phyloP scores from a whole-genome alignment of 2,113 vertebrate species.

The Chaetops frenatus region DNA sequence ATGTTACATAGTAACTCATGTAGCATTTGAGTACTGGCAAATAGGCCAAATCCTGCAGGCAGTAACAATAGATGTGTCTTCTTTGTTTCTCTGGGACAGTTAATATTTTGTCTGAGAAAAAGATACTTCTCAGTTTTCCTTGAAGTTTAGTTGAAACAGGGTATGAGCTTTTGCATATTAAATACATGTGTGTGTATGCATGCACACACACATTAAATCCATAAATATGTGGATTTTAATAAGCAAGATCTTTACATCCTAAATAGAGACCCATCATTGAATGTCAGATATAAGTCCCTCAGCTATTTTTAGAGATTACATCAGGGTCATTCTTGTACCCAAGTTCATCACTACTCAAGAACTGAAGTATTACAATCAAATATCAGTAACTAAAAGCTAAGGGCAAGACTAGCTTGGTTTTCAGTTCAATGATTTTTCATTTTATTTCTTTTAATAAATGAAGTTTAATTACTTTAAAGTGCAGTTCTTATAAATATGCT shows the following conservation, averaged over 20 bases:
- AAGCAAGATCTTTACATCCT: neutral
- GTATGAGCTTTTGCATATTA: neutral
- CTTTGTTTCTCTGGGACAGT: neutral
- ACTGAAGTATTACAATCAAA: neutral
- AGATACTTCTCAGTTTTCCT: neutral
- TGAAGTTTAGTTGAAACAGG: neutral
- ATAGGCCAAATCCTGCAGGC: neutral
- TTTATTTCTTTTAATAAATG: conserved; percentile 33
- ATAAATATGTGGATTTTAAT: neutral
- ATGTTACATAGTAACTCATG: neutral
- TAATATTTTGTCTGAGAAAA: neutral
- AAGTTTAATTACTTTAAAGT: conserved; percentile 7
- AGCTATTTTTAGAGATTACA: neutral
- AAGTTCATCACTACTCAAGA: neutral
- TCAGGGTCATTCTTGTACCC: neutral
- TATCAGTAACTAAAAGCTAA: neutral
- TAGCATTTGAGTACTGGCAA: neutral
- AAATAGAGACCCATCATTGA: neutral
- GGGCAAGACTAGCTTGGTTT: conserved; percentile 10
- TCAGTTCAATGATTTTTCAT: conserved; percentile 25
- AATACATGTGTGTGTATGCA: neutral
- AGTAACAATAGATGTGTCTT: neutral
- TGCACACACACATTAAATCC: neutral
- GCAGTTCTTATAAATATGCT: conserved; percentile 51
- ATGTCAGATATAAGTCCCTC: neutral